Evolutionary conservation across 2,797 vertebrate species (phyloP).

Genomic region (Phalanger gymnotis): DNA sequence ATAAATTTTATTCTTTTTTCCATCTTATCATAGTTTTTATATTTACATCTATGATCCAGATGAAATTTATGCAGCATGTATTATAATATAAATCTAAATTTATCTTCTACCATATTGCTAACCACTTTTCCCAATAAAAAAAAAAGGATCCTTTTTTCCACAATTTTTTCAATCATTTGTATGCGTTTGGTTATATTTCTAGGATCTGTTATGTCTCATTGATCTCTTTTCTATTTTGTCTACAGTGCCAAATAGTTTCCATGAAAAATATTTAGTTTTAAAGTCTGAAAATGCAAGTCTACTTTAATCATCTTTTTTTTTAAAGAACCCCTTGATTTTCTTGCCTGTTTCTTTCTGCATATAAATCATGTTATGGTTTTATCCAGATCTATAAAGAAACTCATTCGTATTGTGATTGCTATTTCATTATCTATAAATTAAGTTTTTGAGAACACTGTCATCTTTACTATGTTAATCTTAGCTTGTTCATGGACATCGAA

Average conservation of each 20-base stretch:
- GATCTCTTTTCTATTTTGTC: not conserved
- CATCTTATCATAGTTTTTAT: not conserved
- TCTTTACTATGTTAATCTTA: not conserved
- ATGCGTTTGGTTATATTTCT: not conserved
- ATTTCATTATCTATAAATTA: not conserved
- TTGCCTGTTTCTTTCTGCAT: not conserved
- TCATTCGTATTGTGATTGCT: not conserved
- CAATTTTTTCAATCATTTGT: not conserved
- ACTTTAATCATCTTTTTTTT: not conserved
- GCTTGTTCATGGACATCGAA: not conserved
- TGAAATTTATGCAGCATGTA: not conserved
- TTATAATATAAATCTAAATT: not conserved
- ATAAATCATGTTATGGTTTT: not conserved
- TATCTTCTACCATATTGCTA: not conserved
- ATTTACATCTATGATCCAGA: not conserved
- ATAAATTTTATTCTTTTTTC: not conserved
- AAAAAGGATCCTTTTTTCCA: not conserved
- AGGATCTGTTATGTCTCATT: not conserved
- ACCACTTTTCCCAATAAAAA: not conserved
- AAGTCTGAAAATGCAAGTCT: not conserved
- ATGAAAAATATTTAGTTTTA: not conserved
- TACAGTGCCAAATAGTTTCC: not conserved
- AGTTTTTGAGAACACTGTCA: not conserved
- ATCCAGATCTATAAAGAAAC: not conserved
- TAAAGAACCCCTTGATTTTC: not conserved